These are phyloP conservation scores for Enoplolaimus lenunculus DNA, from an alignment of 2,888 invertebrate genomes.

Conservation along the genomic window DNA sequence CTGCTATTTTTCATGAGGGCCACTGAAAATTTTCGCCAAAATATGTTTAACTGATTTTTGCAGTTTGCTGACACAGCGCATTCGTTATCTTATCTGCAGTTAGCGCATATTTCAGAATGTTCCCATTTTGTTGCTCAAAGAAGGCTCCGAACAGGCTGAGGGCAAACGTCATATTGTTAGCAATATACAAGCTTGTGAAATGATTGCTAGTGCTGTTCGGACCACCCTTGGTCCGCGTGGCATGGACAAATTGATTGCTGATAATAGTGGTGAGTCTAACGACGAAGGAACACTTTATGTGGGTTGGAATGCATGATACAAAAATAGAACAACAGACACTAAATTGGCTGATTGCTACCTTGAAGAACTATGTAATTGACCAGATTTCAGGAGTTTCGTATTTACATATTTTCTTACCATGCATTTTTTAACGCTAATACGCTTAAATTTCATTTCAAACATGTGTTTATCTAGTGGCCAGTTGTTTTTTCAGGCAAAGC, in stretches of 20 bases:
- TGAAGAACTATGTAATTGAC: too few relatives aligned
- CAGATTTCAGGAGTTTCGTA: too few relatives aligned
- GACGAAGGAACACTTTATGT: constrained; percentile 26
- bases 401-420: too few relatives aligned
- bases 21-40: too few relatives aligned
- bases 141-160: constrained; percentile 78
- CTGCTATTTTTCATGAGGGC: too few relatives aligned
- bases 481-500: constrained; percentile 58
- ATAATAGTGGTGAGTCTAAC: constrained; percentile 56
- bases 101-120: constrained; percentile 59
- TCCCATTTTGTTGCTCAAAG: constrained; percentile 88
- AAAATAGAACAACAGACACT: background rate
- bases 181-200: constrained; percentile 40
- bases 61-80: too few relatives aligned
- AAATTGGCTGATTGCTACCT: background rate
- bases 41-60: too few relatives aligned
- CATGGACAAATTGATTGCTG: constrained; percentile 96
- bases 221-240: constrained; percentile 96
- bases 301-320: background rate
- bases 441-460: too few relatives aligned
- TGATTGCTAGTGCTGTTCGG: constrained; percentile 81
- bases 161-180: constrained; percentile 66
- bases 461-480: too few relatives aligned
- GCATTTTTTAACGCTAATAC: too few relatives aligned
- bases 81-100: too few relatives aligned